Base-by-base conservation (phyloP, 1,140 invertebrate genomes). In the Drosophila kurseongensis region DNA sequence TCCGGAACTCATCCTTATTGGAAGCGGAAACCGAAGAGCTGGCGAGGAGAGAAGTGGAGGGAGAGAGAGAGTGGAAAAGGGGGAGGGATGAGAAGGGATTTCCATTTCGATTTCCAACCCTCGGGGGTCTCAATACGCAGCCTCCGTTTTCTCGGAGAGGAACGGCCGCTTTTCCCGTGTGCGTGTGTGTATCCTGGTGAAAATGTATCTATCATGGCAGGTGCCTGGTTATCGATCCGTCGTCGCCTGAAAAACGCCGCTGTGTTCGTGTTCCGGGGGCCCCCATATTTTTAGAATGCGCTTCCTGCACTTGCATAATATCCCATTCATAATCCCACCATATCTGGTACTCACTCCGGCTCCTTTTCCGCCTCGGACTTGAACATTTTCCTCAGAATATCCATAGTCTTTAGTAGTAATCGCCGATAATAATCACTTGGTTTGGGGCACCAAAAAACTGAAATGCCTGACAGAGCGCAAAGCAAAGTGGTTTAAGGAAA, bases 331-430 rank as follows among this genome's bases (percentile, higher is more conserved):
- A n/a, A 12, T 9, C 4, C 27, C 18, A 7, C 35, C 62, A 32
- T 12, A 36, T 40, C 10, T 2, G 14, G 9, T 57, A 91, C 90
- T 91, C 75, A 91, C 90, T 91, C 86, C 47, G 77, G 67, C 65
- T 75, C 65, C 66, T 88, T 77, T 56, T 88, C 77, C 59, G 78
- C 62, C 67, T 78, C 75, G 51, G 79, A 77, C 74, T 91, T 72
- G 71, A 91, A 91, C 90, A 91, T 91, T 90, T 91, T 91, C 80
- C 80, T 90, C 18, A 91, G 75, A 59, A 91, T 85, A 80, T 91
- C 90, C 90, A 91, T 91, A 41, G 8, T 29, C 29, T 8, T 12
- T 42, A 67, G 16, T 65, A 10, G 38, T 5, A 40, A n/a, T n/a
- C 9, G 50, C 45, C 18, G 58, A 48, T 55, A 38, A 38, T 68